Base-by-base conservation (phyloP, 2,888 invertebrate genomes). In the Amblyteles armatorius region DNA sequence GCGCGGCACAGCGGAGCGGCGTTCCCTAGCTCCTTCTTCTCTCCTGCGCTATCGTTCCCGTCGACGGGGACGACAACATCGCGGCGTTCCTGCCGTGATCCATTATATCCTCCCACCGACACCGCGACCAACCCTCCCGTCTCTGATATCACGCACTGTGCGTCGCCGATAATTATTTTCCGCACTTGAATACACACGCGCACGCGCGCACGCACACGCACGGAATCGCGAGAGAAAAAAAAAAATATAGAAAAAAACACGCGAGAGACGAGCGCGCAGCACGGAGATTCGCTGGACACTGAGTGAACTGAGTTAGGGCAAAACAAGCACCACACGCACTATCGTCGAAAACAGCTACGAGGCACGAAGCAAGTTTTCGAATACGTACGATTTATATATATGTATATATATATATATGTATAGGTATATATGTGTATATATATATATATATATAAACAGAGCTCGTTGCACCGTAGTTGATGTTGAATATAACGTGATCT, bases 71-170 rank as follows among this genome's bases (percentile, higher is more conserved):
- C 79, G 86, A 68, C 73, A 79, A 77, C 85, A 84, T 69, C 71
- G 69, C 79, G 77, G 77, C 82, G 85, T 77, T 82, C 57, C 44
- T 72, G 82, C 85, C 85, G 82, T 67, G 71, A 82, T 85, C 85
- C 85, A 85, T 85, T 79, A 85, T 85, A 69, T 63, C 71, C 50
- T 55, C 74, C 79, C 82, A 33, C 44, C n/a, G 50, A n/a, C 16
- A 40, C 52, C 19, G 65, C 55, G 73, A 77, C 74, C 19, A 36
- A 52, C 60, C 50, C 68, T 67, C 67, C 60, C 57, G 57, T 77
- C 60, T 65, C 78, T 57, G 19, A 33, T 33, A n/a, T 60, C 55
- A n/a, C 63, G 52, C 67, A 52, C 44, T 72, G 60, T 68, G 44
- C 60, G 79, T 86, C 80, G 69, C 78, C 78, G 79, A 68, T 76